Conservation (phyloP, 2,888 invertebrate species). For the Xestia sexstrigata region DNA sequence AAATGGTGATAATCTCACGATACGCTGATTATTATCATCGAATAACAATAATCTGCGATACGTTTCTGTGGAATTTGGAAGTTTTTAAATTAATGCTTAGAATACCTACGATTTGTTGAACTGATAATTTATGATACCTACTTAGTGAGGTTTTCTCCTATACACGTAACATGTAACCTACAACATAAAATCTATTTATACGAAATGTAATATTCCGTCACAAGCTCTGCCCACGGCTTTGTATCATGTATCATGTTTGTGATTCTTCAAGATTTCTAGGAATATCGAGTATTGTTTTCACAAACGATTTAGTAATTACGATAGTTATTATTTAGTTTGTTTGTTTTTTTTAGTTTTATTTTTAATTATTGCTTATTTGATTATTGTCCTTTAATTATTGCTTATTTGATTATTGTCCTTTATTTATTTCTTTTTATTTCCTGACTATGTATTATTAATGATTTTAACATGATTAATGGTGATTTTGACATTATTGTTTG, state of each 20-base stretch:
- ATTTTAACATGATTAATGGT: too few relatives aligned
- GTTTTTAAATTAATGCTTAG: conserved; percentile 5
- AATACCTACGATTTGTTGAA: background rate
- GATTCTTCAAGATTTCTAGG: background rate
- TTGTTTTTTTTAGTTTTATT: too few relatives aligned
- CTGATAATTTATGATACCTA: conserved; percentile 7
- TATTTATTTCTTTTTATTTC: too few relatives aligned
- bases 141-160: background rate
- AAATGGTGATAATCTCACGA: conserved; percentile 24
- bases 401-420: too few relatives aligned
- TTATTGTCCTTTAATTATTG: too few relatives aligned
- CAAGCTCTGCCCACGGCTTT: background rate
- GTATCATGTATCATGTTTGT: background rate
- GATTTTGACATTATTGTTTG: too few relatives aligned
- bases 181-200: background rate
- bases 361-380: too few relatives aligned
- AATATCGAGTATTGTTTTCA: background rate
- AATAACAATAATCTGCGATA: conserved; percentile 26
- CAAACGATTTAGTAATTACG: background rate
- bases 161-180: background rate
- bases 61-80: conserved; percentile 9
- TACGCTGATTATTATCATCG: conserved; percentile 32
- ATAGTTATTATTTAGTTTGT: background rate
- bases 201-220: background rate
- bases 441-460: too few relatives aligned